These are phyloP conservation scores for Troglohyphantes excavatus DNA, from an alignment of 2,888 invertebrate species.

Conservation along the genomic window DNA sequence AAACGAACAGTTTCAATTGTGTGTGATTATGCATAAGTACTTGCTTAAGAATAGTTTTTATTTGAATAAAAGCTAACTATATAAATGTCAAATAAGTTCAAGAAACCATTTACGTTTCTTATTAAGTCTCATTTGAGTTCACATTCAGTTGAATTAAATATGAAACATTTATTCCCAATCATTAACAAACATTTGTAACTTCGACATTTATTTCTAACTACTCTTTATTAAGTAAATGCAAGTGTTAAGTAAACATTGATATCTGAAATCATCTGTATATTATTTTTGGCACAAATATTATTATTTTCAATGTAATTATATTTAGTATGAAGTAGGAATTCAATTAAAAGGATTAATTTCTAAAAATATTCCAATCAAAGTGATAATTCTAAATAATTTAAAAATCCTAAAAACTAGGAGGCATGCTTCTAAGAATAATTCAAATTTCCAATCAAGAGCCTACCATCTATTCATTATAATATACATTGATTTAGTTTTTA, in stretches of 20 bases:
- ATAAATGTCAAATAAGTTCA: slow-evolving; percentile 12
- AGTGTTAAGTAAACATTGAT: neutral
- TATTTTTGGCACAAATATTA: neutral
- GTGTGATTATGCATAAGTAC: slow-evolving; percentile 1
- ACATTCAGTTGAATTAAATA: neutral
- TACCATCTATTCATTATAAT: too few species aligned
- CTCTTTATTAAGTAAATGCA: slow-evolving; percentile 1
- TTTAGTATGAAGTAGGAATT: neutral
- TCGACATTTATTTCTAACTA: slow-evolving; percentile 6
- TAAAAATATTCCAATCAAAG: too few species aligned
- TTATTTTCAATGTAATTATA: neutral
- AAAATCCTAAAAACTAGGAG: too few species aligned
- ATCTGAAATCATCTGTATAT: neutral
- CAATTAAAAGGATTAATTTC: neutral
- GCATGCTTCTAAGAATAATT: too few species aligned
- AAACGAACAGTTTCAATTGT: slow-evolving; percentile 15
- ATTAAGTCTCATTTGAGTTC: neutral
- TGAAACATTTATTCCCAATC: neutral
- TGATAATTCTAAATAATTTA: too few species aligned
- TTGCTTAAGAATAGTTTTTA: slow-evolving; percentile 5
- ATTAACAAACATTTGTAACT: neutral
- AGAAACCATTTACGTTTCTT: neutral
- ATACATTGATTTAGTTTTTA: too few species aligned
- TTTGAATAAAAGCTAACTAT: neutral
- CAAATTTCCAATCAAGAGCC: too few species aligned